These are phyloP conservation scores for Matsumyia berberina DNA, from an alignment of 2,888 invertebrate species.

Conservation along the genomic window DNA sequence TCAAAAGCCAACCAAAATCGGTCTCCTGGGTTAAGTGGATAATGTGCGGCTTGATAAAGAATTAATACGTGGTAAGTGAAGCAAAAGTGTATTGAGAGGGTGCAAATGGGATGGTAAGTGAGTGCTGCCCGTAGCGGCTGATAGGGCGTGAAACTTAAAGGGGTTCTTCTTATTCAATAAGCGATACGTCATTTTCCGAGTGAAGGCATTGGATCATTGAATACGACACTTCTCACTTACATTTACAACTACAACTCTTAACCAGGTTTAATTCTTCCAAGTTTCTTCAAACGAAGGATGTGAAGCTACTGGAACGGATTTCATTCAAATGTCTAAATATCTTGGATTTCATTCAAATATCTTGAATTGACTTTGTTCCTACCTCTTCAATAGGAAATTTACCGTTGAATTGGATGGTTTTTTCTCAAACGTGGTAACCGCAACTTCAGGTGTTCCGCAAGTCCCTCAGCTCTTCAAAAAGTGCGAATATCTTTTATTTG, in stretches of 20 bases:
- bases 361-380: too few species aligned
- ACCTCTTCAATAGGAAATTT: too few species aligned
- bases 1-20: constrained; percentile 49
- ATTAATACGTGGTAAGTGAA: constrained; percentile 60
- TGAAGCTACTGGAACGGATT: too few species aligned
- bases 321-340: too few species aligned
- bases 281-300: background rate
- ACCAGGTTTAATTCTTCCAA: too few species aligned
- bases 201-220: background rate
- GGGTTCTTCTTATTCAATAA: constrained; percentile 8
- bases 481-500: too few species aligned
- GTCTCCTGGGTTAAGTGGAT: constrained; percentile 55
- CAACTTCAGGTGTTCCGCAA: too few species aligned
- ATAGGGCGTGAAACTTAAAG: background rate
- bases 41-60: constrained; percentile 66
- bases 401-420: too few species aligned
- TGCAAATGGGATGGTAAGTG: constrained; percentile 36
- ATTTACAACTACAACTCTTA: too few species aligned
- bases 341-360: too few species aligned
- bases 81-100: constrained; percentile 36
- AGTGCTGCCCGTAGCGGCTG: constrained; percentile 17
- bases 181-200: background rate
- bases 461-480: too few species aligned
- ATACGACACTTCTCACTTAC: background rate
- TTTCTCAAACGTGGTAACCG: too few species aligned